phyloP scores from a whole-genome alignment of 2,113 vertebrate genomes.

The Leptocoma aspasia region DNA sequence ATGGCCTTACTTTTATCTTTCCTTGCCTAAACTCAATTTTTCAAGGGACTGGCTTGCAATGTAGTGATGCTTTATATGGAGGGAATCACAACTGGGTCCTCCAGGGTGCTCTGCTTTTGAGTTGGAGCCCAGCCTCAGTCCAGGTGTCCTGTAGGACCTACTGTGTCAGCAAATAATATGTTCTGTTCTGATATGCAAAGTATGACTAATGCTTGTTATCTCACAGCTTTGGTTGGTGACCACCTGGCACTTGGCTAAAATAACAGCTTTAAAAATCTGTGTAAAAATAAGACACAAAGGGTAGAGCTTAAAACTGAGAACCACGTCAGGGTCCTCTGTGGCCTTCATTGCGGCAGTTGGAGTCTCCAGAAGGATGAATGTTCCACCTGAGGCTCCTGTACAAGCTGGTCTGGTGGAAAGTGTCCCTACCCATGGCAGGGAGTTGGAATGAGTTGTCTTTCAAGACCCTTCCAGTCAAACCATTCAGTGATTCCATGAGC shows the following conservation, averaged over 20 bases:
- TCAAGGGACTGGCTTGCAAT: neutral
- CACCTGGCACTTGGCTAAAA: neutral
- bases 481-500: neutral
- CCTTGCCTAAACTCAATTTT: neutral
- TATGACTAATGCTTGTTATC: neutral
- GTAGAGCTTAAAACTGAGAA: neutral
- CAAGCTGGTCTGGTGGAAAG: neutral
- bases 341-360: neutral
- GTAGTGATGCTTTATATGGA: neutral
- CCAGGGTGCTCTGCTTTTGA: neutral
- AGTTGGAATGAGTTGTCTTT: rapidly evolving
- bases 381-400: neutral
- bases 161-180: neutral
- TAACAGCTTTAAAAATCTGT: neutral
- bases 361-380: neutral
- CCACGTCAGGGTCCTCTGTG: neutral
- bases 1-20: neutral
- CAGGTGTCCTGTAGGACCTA: neutral
- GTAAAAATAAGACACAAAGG: neutral
- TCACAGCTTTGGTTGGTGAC: neutral
- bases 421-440: neutral
- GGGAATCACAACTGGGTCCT: neutral
- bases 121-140: neutral
- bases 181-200: neutral
- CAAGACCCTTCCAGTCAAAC: neutral